phyloP scores from a whole-genome alignment of 2,797 vertebrate species.

The Catamblyrhynchus diadema region DNA sequence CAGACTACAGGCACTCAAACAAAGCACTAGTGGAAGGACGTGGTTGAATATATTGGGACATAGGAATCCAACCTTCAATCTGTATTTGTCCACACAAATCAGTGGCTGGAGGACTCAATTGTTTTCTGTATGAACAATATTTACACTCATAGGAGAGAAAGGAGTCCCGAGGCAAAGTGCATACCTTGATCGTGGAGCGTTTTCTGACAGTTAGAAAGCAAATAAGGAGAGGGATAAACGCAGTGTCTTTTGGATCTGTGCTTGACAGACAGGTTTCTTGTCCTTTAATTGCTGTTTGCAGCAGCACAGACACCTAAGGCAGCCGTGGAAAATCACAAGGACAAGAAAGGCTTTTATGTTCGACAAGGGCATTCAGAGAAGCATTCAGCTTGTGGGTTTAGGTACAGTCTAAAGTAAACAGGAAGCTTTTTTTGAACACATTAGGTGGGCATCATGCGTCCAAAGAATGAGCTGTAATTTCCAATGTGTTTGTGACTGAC shows the following conservation, averaged over 20 bases:
- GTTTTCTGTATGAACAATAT: neutral
- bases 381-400: neutral
- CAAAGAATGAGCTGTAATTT: neutral
- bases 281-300: conserved; percentile 50
- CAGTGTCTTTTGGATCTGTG: neutral
- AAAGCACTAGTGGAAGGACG: neutral
- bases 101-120: neutral
- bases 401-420: neutral
- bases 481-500: neutral
- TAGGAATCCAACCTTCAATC: neutral
- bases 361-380: neutral
- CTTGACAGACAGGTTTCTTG: conserved; percentile 11
- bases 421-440: neutral
- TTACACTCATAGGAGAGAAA: neutral
- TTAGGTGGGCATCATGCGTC: neutral
- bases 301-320: neutral
- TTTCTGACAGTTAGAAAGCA: neutral
- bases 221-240: neutral
- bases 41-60: neutral
- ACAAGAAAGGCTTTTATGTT: conserved; percentile 6
- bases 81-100: neutral
- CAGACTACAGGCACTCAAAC: neutral
- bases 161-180: neutral
- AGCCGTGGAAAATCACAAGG: neutral
- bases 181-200: neutral